Conservation (phyloP, 2,797 vertebrate genomes). For the Chelonia mydas region DNA sequence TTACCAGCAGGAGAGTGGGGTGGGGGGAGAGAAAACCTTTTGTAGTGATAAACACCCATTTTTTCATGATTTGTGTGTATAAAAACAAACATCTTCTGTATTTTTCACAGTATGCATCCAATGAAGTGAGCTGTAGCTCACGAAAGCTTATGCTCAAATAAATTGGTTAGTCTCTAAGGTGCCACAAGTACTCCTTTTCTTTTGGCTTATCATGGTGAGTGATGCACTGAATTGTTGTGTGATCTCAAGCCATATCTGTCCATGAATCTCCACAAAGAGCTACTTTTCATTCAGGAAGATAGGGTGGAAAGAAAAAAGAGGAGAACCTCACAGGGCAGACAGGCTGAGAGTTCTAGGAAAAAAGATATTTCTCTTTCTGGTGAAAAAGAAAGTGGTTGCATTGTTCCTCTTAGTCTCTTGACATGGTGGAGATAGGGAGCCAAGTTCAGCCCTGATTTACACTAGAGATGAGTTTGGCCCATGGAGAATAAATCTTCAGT, state of each 20-base stretch:
- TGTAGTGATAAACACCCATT: too few relatives aligned
- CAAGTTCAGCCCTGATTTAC: not conserved
- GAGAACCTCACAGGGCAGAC: not conserved
- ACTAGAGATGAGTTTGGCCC: not conserved
- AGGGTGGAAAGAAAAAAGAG: not conserved
- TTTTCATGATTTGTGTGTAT: too few relatives aligned
- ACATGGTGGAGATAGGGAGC: not conserved
- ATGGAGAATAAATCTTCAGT: not conserved
- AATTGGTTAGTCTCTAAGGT: too few relatives aligned
- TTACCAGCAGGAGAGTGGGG: too few relatives aligned
- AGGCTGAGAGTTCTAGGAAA: not conserved
- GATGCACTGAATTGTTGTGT: not conserved
- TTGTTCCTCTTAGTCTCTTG: constrained; percentile 25
- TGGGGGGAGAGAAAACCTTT: too few relatives aligned
- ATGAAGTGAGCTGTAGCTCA: too few relatives aligned
- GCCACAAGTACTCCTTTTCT: too few relatives aligned
- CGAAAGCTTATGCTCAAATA: too few relatives aligned
- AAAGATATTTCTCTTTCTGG: not conserved
- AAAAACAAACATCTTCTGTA: too few relatives aligned
- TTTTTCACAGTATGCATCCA: too few relatives aligned
- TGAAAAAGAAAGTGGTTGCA: not conserved
- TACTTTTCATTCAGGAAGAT: not conserved
- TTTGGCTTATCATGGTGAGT: not conserved
- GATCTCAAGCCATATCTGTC: not conserved
- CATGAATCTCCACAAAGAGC: not conserved